Base-by-base conservation (phyloP, 2,113 vertebrate genomes). In the Rhea pennata region DNA sequence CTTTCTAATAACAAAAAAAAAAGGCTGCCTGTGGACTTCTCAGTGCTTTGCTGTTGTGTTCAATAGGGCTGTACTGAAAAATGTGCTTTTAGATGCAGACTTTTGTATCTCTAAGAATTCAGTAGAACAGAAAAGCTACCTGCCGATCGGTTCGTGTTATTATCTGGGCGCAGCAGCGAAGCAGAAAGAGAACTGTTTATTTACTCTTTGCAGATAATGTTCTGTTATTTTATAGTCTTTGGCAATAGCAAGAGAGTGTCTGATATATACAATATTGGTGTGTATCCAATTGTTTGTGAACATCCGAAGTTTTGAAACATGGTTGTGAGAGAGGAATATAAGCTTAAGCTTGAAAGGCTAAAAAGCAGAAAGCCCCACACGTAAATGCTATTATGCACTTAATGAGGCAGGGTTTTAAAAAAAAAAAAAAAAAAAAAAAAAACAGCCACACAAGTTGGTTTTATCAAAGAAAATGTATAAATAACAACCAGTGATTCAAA, bases 391-490 rank as follows among this genome's bases (percentile, higher is more conserved):
- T 97, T 97, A 96, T 97, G 95, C 93, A 88, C 96, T 96, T 96
- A 97, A 97, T 97, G 87, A 97, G 95, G 95, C 89, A 93, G 95
- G 92, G 95, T 97, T 97, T 97, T 48, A 83, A 36, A 36, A 36
- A 36, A 36, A 36, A 36, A 36, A 36, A 36, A 36, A 87, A 84
- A 87, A 88, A 71, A 90, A 74, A 92, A 94, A 98, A 97, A 97
- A 96, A 92, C 92, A 96, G 95, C 96, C 95, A 93, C 96, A 97
- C 97, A 96, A 97, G 96, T 95, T 97, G 96, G 95, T 94, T 97
- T 96, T 97, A 97, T 96, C 96, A 97, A 97, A 97, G 98, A 97
- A 97, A 97, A 97, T 95, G 97, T 96, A 97, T 97, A 98, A 98
- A 98, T 97, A 98, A 97, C 94, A 96, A 96, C 91, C 86, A 92